phyloP scores from a whole-genome alignment of 2,888 invertebrate genomes.

The Tiphia femorata region DNA sequence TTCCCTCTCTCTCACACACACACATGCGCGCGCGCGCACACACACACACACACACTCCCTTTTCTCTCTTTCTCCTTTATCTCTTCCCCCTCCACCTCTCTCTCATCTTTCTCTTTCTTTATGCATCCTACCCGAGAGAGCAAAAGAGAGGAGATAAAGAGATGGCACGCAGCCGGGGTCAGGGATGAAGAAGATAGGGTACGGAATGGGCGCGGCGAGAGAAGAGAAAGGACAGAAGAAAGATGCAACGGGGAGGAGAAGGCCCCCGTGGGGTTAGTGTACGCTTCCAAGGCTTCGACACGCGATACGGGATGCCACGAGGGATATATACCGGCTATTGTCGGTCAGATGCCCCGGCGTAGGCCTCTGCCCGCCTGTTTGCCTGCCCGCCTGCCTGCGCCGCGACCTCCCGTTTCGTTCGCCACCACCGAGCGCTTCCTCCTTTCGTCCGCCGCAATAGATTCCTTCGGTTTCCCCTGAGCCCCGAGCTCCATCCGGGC shows the following conservation, averaged over 20 bases:
- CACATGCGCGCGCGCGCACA: too few relatives aligned
- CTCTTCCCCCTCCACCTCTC: too few relatives aligned
- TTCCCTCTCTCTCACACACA: too few relatives aligned
- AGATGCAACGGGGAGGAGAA: neutral
- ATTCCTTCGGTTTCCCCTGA: neutral
- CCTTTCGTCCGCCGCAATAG: too few relatives aligned
- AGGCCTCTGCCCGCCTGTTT: neutral
- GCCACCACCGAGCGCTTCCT: too few relatives aligned
- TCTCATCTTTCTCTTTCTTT: too few relatives aligned
- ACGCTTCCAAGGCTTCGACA: slow-evolving; percentile 20
- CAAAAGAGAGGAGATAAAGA: slow-evolving; percentile 4
- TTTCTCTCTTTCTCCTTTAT: too few relatives aligned
- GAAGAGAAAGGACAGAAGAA: neutral
- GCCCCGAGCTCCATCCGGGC: neutral
- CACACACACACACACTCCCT: too few relatives aligned
- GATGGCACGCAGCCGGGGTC: slow-evolving; percentile 5
- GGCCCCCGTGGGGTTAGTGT: slow-evolving; percentile 14
- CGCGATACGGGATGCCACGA: slow-evolving; percentile 9
- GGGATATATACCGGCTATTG: slow-evolving; percentile 2
- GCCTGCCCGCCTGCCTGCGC: neutral
- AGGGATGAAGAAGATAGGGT: slow-evolving; percentile 13
- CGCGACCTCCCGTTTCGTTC: neutral
- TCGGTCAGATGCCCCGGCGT: neutral
- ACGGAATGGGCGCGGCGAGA: slow-evolving; percentile 18
- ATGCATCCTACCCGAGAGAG: too few relatives aligned